phyloP scores from a whole-genome alignment of 1,140 invertebrate genomes.

The Drosophila ogumai region DNA sequence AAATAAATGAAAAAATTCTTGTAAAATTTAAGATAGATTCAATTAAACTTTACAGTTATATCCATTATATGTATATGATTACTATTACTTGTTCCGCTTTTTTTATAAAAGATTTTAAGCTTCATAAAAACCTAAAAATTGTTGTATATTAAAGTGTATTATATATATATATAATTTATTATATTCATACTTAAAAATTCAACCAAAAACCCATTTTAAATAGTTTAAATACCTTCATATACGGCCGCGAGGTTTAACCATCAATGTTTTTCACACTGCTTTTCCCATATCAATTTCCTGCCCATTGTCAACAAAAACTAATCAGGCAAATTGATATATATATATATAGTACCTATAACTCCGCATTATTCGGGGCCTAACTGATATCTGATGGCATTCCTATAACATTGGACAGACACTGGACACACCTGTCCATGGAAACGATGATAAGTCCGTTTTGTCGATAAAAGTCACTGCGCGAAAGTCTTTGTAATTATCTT shows the following conservation, averaged over 20 bases:
- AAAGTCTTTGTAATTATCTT: constrained; percentile 20
- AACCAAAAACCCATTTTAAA: not conserved
- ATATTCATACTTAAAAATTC: not conserved
- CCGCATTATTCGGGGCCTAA: constrained; percentile 16
- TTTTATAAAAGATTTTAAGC: not conserved
- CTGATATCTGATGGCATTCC: constrained; percentile 16
- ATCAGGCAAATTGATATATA: constrained; percentile 25
- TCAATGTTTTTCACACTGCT: not conserved
- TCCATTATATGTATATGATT: too few species aligned
- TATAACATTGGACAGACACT: constrained; percentile 9
- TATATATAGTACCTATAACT: constrained; percentile 4
- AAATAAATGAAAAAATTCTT: too few species aligned
- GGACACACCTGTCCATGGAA: constrained; percentile 21
- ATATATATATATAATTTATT: too few species aligned
- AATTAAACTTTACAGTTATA: too few species aligned
- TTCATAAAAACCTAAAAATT: too few species aligned
- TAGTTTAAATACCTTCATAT: too few species aligned
- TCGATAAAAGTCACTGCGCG: constrained; percentile 33
- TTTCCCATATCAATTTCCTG: constrained; percentile 28
- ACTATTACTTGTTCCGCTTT: not conserved
- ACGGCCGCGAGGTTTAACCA: not conserved
- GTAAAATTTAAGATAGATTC: too few species aligned
- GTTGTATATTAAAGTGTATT: too few species aligned
- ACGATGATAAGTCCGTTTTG: constrained; percentile 24
- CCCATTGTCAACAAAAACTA: constrained; percentile 43